These are phyloP conservation scores for Pseudorhombus dupliciocellatus DNA, from an alignment of 2,113 vertebrate species.

Conservation along the genomic window DNA sequence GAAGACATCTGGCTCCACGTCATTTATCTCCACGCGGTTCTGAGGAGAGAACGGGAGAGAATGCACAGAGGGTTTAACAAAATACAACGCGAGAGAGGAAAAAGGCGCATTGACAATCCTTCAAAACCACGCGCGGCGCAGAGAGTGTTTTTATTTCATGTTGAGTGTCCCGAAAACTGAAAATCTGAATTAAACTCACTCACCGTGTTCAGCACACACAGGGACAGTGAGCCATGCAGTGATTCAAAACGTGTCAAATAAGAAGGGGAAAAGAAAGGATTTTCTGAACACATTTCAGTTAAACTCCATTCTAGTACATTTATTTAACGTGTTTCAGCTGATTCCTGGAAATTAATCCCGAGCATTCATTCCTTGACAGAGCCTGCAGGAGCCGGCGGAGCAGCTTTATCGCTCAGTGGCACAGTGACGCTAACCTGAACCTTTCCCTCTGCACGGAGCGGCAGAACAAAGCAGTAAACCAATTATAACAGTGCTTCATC, in stretches of 20 bases:
- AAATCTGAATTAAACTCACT: conserved; percentile 38
- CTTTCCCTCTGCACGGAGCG: conserved; percentile 47
- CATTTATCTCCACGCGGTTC: conserved; percentile 95
- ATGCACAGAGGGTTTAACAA: conserved; percentile 35
- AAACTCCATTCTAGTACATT: conserved; percentile 45
- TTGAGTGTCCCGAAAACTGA: conserved; percentile 28
- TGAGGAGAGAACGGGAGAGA: conserved; percentile 65
- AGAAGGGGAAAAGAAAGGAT: conserved; percentile 25
- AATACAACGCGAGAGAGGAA: conserved; percentile 41
- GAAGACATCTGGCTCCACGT: conserved; percentile 95
- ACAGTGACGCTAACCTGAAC: conserved; percentile 69
- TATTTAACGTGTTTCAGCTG: conserved; percentile 48
- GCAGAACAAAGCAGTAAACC: conserved; percentile 76
- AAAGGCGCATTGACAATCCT: conserved; percentile 46
- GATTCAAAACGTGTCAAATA: conserved; percentile 30
- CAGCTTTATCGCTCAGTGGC: conserved; percentile 65
- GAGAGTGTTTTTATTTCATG: conserved; percentile 32
- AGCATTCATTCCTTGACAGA: conserved; percentile 52
- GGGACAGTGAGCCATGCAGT: conserved; percentile 28
- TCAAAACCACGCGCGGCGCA: conserved; percentile 33
- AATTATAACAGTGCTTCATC: conserved; percentile 77
- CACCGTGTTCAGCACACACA: conserved; percentile 52
- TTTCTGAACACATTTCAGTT: conserved; percentile 51
- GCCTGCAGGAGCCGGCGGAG: conserved; percentile 64
- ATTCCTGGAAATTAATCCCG: conserved; percentile 66